Evolutionary conservation across 2,113 vertebrate genomes (phyloP).

Genomic region (Callipepla squamata): DNA sequence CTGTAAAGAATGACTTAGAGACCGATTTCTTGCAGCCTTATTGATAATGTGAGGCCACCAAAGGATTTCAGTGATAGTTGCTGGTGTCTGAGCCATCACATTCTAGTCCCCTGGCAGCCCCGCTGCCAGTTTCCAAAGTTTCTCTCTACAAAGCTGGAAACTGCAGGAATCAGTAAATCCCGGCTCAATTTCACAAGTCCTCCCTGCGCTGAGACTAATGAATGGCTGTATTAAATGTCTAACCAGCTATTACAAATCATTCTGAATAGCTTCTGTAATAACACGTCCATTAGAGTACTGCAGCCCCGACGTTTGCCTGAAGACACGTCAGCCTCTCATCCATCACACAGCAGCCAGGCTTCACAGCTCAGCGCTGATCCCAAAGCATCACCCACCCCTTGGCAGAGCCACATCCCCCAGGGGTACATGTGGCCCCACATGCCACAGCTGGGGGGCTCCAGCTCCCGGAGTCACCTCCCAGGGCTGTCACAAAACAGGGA

Average conservation of each 20-base stretch:
- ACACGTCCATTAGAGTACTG: background rate
- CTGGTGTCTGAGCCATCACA: background rate
- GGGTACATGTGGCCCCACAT: fast-evolving
- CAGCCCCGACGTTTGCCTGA: background rate
- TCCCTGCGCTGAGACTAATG: conserved; percentile 4
- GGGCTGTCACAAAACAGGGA: background rate
- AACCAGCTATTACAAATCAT: conserved; percentile 10
- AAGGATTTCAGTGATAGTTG: conserved; percentile 4
- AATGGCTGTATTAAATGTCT: conserved; percentile 31
- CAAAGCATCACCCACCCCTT: fast-evolving
- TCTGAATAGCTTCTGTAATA: conserved; percentile 27
- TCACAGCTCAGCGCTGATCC: background rate
- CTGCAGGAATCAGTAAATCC: conserved; percentile 5
- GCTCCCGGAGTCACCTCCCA: fast-evolving
- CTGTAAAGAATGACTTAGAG: background rate
- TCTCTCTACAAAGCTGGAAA: background rate
- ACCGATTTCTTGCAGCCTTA: background rate
- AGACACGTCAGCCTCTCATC: background rate
- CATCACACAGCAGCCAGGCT: background rate
- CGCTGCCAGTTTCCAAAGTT: background rate
- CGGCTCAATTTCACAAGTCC: conserved; percentile 30
- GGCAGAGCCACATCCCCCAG: fast-evolving
- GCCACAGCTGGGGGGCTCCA: background rate
- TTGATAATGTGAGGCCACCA: background rate
- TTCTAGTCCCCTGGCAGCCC: background rate